Evolutionary conservation across 2,113 vertebrate species (phyloP), one percentile per base, ranked within the genome.

Genomic region (Nerophis ophidion): DNA sequence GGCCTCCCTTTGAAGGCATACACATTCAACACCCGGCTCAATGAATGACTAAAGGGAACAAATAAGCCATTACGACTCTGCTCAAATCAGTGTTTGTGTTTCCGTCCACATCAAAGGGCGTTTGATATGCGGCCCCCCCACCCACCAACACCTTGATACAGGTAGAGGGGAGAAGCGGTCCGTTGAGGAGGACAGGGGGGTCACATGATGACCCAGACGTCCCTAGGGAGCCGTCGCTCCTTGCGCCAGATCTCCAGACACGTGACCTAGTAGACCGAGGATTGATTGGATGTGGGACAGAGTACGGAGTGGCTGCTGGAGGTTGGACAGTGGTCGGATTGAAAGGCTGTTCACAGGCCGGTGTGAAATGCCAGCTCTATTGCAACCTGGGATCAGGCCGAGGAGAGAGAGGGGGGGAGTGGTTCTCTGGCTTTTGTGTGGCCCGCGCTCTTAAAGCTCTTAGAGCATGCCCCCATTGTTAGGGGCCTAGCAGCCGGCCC

Each of bases 31-130:
- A 76, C 82, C 80, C 70, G 71, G 81, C 61, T 84, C 79, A 85
- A 84, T 89, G 90, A 91, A 91, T 91, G 88, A 89, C 90, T 91
- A 90, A 89, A 90, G 88, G 83, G 88, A 88, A 91, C 90, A 91
- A 91, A 91, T 91, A 91, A 86, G 86, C 86, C 86, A 86, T 89
- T 91, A 91, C 84, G 84, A 90, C 87, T 86, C 74, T 79, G 76
- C 84, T 88, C 81, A 87, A 83, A 89, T 84, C 87, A 85, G 70
- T 89, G 86, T 90, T 90, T 90, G 87, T 89, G 83, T 90, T 90
- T 88, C 85, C 80, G 83, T 83, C 83, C 81, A 90, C 89, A 89
- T 92, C 90, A 92, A 92, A 92, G 88, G 66, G 12, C 26, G 88
- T 92, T 92, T 92, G 90, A 91, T 90, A 92, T 91, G 84, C 90